phyloP scores from a whole-genome alignment of 2,113 vertebrate genomes.

The Nothocercus nigrocapillus region DNA sequence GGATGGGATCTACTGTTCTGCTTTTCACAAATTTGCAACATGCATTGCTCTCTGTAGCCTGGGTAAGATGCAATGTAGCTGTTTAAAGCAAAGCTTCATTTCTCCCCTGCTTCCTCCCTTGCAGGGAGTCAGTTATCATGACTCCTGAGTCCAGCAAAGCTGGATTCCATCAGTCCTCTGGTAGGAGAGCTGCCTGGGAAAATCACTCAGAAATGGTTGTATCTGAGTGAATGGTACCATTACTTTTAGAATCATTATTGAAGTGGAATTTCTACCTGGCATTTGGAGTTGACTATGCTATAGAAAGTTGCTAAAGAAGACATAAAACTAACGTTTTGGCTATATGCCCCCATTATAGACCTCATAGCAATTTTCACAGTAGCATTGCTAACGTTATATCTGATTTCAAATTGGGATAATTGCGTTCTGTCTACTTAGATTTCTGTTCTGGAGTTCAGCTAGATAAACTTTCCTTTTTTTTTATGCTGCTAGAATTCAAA shows the following conservation, averaged over 20 bases:
- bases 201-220: not conserved
- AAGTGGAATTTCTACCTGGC: not conserved
- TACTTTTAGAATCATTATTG: not conserved
- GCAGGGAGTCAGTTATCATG: not conserved
- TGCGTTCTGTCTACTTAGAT: conserved; percentile 6
- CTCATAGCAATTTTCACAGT: not conserved
- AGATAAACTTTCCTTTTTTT: not conserved
- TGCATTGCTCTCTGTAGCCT: not conserved
- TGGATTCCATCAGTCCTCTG: not conserved
- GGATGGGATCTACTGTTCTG: not conserved
- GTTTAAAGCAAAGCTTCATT: not conserved
- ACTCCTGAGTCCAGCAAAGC: not conserved
- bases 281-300: not conserved
- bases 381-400: not conserved
- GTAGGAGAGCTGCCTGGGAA: not conserved
- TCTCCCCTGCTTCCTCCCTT: not conserved
- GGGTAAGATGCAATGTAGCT: not conserved
- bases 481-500: not conserved
- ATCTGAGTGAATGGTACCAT: not conserved
- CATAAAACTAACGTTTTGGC: not conserved
- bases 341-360: not conserved
- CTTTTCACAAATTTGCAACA: not conserved
- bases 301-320: not conserved
- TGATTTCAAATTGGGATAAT: conserved; percentile 25
- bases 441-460: not conserved